phyloP scores from a whole-genome alignment of 2,797 vertebrate genomes.

The Taeniopygia guttata region DNA sequence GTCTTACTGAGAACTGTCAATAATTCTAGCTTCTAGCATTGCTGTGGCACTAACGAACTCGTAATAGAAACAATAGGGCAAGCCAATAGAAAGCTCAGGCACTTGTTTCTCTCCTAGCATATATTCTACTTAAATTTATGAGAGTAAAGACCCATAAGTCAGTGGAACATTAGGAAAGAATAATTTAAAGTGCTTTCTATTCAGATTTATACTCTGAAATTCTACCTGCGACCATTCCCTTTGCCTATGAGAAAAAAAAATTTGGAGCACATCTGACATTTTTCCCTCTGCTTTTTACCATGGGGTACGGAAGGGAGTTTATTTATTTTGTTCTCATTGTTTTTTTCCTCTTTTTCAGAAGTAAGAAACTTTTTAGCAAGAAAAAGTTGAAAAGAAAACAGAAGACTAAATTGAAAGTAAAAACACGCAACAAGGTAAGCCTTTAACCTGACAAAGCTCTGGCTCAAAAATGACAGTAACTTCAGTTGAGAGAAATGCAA shows the following conservation, averaged over 20 bases:
- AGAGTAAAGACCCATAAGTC: not conserved
- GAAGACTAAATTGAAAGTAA: slow-evolving; percentile 98
- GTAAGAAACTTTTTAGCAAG: slow-evolving; percentile 97
- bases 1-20: not conserved
- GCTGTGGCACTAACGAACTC: not conserved
- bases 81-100: not conserved
- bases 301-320: not conserved
- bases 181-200: not conserved
- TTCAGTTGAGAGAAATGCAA: not conserved
- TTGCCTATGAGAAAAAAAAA: not conserved
- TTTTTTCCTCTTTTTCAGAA: slow-evolving; percentile 79
- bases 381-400: slow-evolving; percentile 98
- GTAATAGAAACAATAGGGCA: not conserved
- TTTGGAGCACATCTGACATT: not conserved
- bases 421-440: slow-evolving; percentile 94
- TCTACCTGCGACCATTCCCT: not conserved
- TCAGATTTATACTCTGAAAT: not conserved
- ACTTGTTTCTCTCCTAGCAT: not conserved
- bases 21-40: not conserved
- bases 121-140: not conserved
- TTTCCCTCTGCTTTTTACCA: not conserved
- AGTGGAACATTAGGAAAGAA: not conserved
- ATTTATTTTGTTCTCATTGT: not conserved
- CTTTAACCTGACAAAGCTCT: not conserved
- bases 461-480: not conserved